These are phyloP conservation scores for Bambusicola thoracicus DNA, from an alignment of 2,113 vertebrate species.

Conservation along the genomic window DNA sequence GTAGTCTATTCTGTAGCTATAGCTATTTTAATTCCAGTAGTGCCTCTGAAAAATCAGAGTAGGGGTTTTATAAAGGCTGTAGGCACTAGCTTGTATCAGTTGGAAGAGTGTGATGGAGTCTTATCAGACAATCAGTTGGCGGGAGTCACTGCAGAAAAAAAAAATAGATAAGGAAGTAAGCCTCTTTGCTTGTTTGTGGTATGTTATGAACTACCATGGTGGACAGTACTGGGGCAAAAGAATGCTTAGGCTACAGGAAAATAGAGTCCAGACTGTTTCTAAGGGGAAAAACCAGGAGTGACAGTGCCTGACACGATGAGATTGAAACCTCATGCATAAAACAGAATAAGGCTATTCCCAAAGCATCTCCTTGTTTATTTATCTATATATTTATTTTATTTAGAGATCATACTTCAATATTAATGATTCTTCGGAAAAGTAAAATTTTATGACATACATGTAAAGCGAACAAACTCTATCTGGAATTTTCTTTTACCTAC, in stretches of 20 bases:
- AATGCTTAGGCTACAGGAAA: not conserved
- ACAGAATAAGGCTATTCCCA: not conserved
- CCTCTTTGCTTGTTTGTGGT: not conserved
- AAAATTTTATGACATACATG: not conserved
- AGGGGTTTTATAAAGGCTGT: not conserved
- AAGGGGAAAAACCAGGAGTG: not conserved
- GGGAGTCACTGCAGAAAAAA: not conserved
- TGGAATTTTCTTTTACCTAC: not conserved
- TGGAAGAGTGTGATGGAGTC: not conserved
- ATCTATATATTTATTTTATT: not conserved
- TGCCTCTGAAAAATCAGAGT: not conserved
- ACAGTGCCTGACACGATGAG: not conserved
- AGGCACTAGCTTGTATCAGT: not conserved
- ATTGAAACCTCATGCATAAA: not conserved
- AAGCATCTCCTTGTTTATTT: not conserved
- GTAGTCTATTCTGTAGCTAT: not conserved
- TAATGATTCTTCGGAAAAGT: not conserved
- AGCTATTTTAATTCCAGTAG: not conserved
- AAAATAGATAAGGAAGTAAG: not conserved
- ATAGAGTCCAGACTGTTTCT: not conserved
- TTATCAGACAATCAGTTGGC: not conserved
- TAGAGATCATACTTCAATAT: not conserved
- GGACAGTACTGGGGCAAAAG: not conserved
- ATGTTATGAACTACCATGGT: not conserved
- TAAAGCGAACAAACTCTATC: not conserved